Conservation (phyloP, 2,113 vertebrate genomes). For the Litocranius walleri region DNA sequence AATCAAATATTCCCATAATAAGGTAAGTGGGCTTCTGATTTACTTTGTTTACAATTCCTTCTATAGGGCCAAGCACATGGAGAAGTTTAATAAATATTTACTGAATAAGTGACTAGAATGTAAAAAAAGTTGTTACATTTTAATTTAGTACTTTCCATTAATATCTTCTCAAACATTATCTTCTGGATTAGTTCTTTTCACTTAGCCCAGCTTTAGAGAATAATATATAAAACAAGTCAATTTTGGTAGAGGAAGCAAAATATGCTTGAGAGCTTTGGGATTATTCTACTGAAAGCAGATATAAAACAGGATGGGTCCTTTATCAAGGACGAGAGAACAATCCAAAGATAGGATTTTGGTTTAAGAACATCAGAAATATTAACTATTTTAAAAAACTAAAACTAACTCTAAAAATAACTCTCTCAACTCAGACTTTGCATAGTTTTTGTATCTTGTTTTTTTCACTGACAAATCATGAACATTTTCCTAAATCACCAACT, state of each 20-base stretch:
- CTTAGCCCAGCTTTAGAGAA: neutral
- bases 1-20: neutral
- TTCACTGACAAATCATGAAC: neutral
- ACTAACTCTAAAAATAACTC: neutral
- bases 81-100: neutral
- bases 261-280: neutral
- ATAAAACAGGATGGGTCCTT: neutral
- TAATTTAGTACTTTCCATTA: neutral
- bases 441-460: neutral
- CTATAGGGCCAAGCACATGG: neutral
- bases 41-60: neutral
- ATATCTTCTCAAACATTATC: neutral
- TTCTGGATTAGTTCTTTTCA: neutral
- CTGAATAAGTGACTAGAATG: neutral
- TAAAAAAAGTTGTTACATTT: neutral
- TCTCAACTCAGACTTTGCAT: neutral
- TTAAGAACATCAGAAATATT: neutral
- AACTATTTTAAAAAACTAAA: neutral
- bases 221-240: neutral
- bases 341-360: neutral
- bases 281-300: neutral
- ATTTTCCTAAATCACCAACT: slow-evolving; percentile 1
- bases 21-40: neutral
- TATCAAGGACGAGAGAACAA: neutral
- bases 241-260: neutral